Evolutionary conservation across 2,113 vertebrate genomes (phyloP).

Genomic region (Notarius lentiginosus): DNA sequence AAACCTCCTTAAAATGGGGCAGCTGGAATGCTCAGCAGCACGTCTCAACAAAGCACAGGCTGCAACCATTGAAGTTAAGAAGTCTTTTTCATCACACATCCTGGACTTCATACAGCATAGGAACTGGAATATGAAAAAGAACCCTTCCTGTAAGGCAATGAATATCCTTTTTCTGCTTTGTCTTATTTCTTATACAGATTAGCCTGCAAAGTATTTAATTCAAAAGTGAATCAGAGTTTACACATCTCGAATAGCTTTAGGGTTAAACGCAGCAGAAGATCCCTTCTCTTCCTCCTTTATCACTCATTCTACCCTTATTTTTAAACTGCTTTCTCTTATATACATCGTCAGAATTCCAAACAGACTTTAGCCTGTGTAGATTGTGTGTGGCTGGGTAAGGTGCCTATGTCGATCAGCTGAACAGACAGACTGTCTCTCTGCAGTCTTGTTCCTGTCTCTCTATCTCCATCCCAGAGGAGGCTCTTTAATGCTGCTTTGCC

Average conservation of each 20-base stretch:
- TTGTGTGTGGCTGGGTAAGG: conserved; percentile 1
- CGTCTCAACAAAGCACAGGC: conserved; percentile 2
- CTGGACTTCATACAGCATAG: conserved; percentile 11
- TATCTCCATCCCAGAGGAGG: conserved; percentile 16
- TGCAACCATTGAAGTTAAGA: conserved; percentile 16
- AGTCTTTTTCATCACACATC: conserved; percentile 17
- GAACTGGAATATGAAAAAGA: background rate
- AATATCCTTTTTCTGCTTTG: background rate
- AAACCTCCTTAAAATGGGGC: background rate
- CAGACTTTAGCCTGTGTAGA: background rate
- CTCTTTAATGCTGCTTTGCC: conserved; percentile 32
- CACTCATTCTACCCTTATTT: background rate
- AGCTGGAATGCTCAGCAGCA: background rate
- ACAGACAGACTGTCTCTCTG: conserved; percentile 19
- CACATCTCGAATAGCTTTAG: background rate
- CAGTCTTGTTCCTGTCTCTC: conserved; percentile 23
- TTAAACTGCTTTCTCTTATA: background rate
- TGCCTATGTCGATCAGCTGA: conserved; percentile 41
- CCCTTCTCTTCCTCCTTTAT: background rate
- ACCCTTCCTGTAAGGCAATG: background rate
- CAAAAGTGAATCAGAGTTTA: background rate
- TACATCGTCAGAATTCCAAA: background rate
- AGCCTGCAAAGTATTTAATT: background rate
- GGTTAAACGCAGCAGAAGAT: background rate
- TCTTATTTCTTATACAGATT: background rate